Percentiles rank a stretch among this genome's conserved stretches.
These are phyloP conservation scores for Caenorhabditis parvicauda DNA, from an alignment of 2,888 invertebrate species.

Conservation along the genomic window DNA sequence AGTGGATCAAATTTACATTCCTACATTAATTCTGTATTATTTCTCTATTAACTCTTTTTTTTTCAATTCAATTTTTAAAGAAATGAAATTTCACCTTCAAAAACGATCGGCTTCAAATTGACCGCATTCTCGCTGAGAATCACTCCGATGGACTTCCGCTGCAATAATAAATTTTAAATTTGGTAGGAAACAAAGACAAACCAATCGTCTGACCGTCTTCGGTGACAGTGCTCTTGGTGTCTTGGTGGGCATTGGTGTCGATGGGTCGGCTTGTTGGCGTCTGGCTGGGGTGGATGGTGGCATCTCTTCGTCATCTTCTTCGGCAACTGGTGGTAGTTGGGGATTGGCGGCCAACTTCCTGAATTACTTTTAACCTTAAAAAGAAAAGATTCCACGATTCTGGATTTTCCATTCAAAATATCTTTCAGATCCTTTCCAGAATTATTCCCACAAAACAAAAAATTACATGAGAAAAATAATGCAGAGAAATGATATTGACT, in stretches of 20 bases:
- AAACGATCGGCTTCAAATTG: conserved; percentile 8
- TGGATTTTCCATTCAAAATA: no score
- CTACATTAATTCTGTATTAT: no score
- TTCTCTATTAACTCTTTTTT: no score
- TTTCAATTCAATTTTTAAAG: no score
- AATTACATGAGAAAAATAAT: no score
- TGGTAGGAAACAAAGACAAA: not conserved
- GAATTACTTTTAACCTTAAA: conserved; percentile 5
- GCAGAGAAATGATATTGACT: no score
- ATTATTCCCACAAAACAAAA: no score
- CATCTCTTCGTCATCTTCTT: conserved; percentile 7
- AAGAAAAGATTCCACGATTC: no score
- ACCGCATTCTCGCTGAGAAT: conserved; percentile 11
- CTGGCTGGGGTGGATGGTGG: not conserved
- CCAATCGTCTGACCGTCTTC: conserved; percentile 13
- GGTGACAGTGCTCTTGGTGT: conserved; percentile 14
- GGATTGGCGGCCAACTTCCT: no score
- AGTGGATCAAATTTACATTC: no score
- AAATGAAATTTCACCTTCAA: conserved; percentile 8
- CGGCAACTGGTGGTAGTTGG: not conserved
- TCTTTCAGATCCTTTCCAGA: no score
- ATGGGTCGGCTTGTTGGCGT: conserved; percentile 1
- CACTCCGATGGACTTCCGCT: conserved; percentile 11
- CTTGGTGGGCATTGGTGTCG: conserved; percentile 7
- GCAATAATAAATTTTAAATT: not conserved